Base-by-base conservation (phyloP, 2,797 vertebrate genomes). In the Euphonia xanthogaster region DNA sequence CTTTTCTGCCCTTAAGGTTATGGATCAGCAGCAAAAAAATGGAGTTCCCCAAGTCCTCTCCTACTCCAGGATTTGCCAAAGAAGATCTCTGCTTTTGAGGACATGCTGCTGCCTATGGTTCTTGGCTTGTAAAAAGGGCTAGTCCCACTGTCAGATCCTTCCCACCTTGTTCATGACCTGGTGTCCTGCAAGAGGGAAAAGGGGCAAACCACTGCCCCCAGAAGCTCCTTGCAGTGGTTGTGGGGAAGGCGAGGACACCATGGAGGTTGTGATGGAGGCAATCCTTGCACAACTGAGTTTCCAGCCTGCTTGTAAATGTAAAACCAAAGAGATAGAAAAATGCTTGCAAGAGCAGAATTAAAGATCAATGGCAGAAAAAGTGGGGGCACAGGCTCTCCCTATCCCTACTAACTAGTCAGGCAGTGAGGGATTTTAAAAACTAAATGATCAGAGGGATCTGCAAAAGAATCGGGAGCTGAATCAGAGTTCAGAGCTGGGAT, bases 311-410 rank as follows among this genome's bases (percentile, higher is more conserved):
- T 54, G 53, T 31, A 80, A 67, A 44, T 14, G 12, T 12, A 75
- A 90, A 91, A 35, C 28, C 11, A 39, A 42, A 66, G 45, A 57
- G 44, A 31, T 1, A 33, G 3, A 76, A 27, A 85, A 85, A 15
- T 7, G 4, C n/a, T 71, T 53, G 8, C 33, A 30, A 27, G 45
- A n/a, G 37, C 6, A 78, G 44, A 78, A 65, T 42, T 58, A 42
- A 65, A 84, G 31, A 44, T 9, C 33, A 48, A 0, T 15, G 16
- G 35, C 27, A 51, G 77, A 35, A 1, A 23, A 67, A 53, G 22
- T 3, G 0, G 9, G 12, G 11, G 1, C 35, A 82, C 8, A 33
- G 45, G 2, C 4, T 60, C 15, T 35, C 15, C 30, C 14, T 33
- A 51, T n/a, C 6, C 6, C 12, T 5, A 40, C 47, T 58, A 54